Evolutionary conservation across 2,113 vertebrate genomes (phyloP), one percentile per base, ranked within the genome.

Genomic region (Zosterops borbonicus): DNA sequence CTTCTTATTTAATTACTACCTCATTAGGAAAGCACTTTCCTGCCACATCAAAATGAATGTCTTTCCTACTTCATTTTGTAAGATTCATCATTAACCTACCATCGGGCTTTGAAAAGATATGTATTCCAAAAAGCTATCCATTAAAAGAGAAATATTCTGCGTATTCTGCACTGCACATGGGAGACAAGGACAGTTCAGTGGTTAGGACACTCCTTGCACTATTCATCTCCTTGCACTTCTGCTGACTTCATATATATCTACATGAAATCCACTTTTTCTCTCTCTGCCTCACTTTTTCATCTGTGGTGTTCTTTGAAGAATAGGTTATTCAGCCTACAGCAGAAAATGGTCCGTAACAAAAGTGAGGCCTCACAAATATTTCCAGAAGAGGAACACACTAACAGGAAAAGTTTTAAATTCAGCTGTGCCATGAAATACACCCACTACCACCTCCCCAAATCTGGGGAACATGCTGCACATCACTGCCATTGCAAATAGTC

Each of bases 1-100:
- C 28, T 80, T 76, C 41, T 83, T 70, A 78, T 86, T 91, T 86
- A 82, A 95, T 90, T 87, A 89, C 77, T 75, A 31, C 25, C 47
- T 94, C 69, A 42, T 78, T 84, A 73, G 55, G 53, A 89, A 83
- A 87, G 16, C 4, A 2, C 53, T 78, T 89, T 83, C 71, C 47
- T 82, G 67, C 16, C 29, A 58, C 21, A 73, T 79, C 35, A 93
- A 86, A 95, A 90, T 74, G 28, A 90, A 80, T 71, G 70, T 37
- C 33, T 69, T 93, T 86, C 12, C 33, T 83, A 52, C n/a, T 93
- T 77, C 4, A 53, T 89, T 92, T 93, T 78, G 12, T 74, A 74
- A 46, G 44, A 83, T 68, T 81, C 47, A 63, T 86, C 27, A 53
- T 82, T 90, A 93, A 86, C 17, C 56, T 70, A 91, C 52, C 27